phyloP scores from a whole-genome alignment of 1,140 invertebrate species.

The Bombyx mori region ASM3026992v2 NC_085115.1:16663001-16663500 shows the following conservation, averaged over 20 bases:
- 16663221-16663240: constrained; percentile 52
- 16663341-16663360: constrained; percentile 4
- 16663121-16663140: neutral
- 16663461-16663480: no score
- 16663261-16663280: constrained; percentile 50
- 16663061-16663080: no score
- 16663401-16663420: no score
- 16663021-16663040: no score
- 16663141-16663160: no score
- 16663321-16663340: constrained; percentile 40
- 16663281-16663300: constrained; percentile 31
- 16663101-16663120: neutral
- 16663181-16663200: neutral
- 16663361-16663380: neutral
- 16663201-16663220: neutral
- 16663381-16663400: no score
- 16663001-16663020: no score
- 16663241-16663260: constrained; percentile 45
- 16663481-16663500: no score
- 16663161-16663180: neutral
- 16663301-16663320: constrained; percentile 39
- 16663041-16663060: no score
- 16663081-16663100: no score
- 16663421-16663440: no score
- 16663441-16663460: no score